Percentiles rank a stretch among this genome's conserved stretches.
Conservation (phyloP, 2,888 invertebrate genomes). For the Melanchra persicariae region DNA sequence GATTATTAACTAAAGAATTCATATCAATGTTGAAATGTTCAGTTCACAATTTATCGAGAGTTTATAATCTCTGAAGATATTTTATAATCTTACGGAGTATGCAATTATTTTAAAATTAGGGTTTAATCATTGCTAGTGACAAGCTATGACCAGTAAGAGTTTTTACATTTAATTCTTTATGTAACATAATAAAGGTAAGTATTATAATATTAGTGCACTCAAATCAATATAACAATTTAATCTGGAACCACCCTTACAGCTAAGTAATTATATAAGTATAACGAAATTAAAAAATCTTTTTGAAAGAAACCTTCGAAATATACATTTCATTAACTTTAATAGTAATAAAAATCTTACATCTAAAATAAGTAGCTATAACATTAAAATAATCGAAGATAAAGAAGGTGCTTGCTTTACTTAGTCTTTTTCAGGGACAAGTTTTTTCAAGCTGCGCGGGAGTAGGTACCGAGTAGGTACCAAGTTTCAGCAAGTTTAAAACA, state of each 20-base stretch:
- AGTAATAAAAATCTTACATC: constrained; percentile 54
- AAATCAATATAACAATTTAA: constrained; percentile 16
- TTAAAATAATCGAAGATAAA: constrained; percentile 26
- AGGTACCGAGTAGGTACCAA: too few relatives aligned
- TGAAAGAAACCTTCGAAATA: constrained; percentile 75
- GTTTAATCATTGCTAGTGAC: background rate
- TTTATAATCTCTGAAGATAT: too few relatives aligned
- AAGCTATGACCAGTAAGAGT: background rate
- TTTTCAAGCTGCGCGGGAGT: background rate
- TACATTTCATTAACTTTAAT: constrained; percentile 76
- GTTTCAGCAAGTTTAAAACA: constrained; percentile 1
- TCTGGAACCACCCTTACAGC: constrained; percentile 43
- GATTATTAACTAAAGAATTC: too few relatives aligned
- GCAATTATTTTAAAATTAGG: background rate
- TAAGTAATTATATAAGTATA: constrained; percentile 39
- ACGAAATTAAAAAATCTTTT: constrained; percentile 50
- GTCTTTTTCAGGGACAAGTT: background rate
- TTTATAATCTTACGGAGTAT: too few relatives aligned
- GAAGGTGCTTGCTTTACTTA: too few relatives aligned
- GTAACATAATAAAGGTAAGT: background rate
- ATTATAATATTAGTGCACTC: constrained; percentile 3
- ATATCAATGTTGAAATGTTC: too few relatives aligned
- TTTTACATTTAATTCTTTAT: background rate
- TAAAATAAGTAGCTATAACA: constrained; percentile 46
- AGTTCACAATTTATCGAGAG: too few relatives aligned